These are phyloP conservation scores for Mandrillus leucophaeus DNA, from an alignment of 2,113 vertebrate genomes.

Conservation along the genomic window DNA sequence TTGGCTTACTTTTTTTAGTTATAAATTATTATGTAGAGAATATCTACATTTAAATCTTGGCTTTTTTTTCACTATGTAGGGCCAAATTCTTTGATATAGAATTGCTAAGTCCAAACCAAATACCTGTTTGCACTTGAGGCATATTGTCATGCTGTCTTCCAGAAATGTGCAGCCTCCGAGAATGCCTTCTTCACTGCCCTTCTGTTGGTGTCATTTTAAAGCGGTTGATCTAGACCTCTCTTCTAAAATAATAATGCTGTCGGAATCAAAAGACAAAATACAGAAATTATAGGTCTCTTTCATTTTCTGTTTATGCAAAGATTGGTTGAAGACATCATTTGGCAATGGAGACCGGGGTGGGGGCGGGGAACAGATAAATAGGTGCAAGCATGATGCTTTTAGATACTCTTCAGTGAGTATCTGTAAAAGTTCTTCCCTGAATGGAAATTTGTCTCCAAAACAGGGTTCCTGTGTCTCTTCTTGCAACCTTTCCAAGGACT, in stretches of 20 bases:
- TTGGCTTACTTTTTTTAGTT: background rate
- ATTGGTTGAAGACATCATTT: background rate
- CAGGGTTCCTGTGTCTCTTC: background rate
- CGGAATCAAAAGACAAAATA: background rate
- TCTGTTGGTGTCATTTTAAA: background rate
- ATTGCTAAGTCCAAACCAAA: background rate
- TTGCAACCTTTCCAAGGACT: background rate
- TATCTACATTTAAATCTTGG: background rate
- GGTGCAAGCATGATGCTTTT: background rate
- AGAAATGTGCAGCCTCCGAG: background rate
- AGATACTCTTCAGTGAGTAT: too few species aligned
- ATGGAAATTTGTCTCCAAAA: background rate
- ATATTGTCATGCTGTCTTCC: background rate
- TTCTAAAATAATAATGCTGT: background rate
- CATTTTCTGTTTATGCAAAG: background rate
- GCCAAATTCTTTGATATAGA: background rate
- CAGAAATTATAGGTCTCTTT: background rate
- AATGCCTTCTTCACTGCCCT: background rate
- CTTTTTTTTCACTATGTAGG: background rate
- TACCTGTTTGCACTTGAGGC: background rate
- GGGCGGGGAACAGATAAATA: background rate
- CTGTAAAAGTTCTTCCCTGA: background rate
- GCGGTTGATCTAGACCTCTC: background rate
- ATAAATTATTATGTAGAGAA: background rate
- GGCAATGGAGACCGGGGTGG: background rate